Evolutionary conservation across 2,888 invertebrate genomes (phyloP), one percentile per base, ranked within the genome.

Genomic region (Nebria salina): DNA sequence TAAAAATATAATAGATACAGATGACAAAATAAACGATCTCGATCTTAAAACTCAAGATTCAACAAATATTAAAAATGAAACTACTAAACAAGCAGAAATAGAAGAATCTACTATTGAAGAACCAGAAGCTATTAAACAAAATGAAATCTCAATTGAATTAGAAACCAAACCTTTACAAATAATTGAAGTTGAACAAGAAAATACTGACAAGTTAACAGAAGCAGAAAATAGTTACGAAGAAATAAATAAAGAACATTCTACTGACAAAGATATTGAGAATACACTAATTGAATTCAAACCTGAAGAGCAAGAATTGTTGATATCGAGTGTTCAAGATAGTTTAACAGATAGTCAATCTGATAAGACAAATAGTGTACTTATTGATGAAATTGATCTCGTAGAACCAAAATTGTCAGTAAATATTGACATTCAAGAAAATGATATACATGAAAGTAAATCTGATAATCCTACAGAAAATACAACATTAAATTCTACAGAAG

Each of bases 151-250:
- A 11, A 54, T 2, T 54, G 6, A 13, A 54, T 11, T 11, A 54
- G 54, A 54, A 54, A 54, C 54, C 54, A 54, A 54, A 54, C 13
- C 54, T 11, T 7, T 4, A 6, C 11, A 54, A 11, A 13, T 54
- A 13, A 8, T 54, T 42, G 41, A 74, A 74, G 42, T 13, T n/a
- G 26, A 74, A 74, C 42, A 74, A 25, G 20, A 11, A 34, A 43
- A 13, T 42, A n/a, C 41, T 74, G 74, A 34, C 42, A 43, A 68
- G 8, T 25, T 15, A 68, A 26, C 15, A 13, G 9, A 68, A 11
- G n/a, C 20, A 26, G 26, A 72, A 72, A 13, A 26, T 11, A 54
- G 2, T 54, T 54, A 8, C 13, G 54, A 8, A 11, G 54, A 54
- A 54, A 8, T 13, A 54, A 54, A 54, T 8, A 13, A 54, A 54